A percentile compares a stretch with the other conserved stretches of the same genome.
phyloP scores from a whole-genome alignment of 92 coral and sea anemone species.

The Epizoanthus illoricatus region DNA sequence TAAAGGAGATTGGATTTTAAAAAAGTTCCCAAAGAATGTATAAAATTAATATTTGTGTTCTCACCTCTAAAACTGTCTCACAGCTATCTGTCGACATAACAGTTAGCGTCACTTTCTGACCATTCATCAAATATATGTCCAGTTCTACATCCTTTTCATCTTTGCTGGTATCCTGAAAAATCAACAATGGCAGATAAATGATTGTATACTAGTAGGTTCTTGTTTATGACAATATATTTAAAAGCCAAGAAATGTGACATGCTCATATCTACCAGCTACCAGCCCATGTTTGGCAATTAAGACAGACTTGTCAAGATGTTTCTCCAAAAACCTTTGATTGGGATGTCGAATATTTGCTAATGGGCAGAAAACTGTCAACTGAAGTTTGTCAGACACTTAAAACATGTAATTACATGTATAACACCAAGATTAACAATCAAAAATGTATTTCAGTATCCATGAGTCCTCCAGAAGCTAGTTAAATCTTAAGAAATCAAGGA shows the following conservation, averaged over 20 bases:
- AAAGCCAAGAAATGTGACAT: no score
- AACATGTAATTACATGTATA: no score
- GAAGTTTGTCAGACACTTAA: no score
- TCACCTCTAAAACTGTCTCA: conserved; percentile 87
- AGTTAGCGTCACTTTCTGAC: conserved; percentile 69
- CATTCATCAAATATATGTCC: conserved; percentile 92
- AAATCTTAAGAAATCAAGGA: neutral
- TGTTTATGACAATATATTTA: neutral
- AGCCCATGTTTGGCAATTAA: neutral
- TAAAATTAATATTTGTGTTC: neutral
- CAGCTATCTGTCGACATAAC: conserved; percentile 73
- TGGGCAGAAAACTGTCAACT: no score
- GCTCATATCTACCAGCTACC: no score
- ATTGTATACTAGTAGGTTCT: no score
- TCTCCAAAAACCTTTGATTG: neutral
- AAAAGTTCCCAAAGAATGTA: neutral
- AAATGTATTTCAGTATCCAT: no score
- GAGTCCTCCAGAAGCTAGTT: no score
- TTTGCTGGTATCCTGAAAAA: conserved; percentile 62
- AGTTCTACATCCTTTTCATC: conserved; percentile 71
- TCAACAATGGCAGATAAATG: neutral
- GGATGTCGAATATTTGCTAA: neutral
- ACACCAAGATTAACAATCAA: no score
- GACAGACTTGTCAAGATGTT: neutral
- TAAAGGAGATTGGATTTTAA: neutral